phyloP scores from a whole-genome alignment of 2,888 invertebrate species.

The Cheilosia scutellata region DNA sequence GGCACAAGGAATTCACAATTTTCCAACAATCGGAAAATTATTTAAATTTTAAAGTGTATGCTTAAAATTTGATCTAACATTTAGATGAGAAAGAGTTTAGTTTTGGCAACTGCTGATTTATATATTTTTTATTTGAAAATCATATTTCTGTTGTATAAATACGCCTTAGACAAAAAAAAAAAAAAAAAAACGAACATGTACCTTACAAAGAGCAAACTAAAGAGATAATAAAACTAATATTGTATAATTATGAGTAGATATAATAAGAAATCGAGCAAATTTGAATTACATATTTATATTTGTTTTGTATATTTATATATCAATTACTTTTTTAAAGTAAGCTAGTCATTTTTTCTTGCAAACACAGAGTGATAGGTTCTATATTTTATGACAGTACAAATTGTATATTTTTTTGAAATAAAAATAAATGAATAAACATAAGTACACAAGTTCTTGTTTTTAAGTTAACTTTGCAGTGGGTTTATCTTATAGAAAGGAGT shows the following conservation, averaged over 20 bases:
- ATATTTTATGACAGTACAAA: constrained; percentile 59
- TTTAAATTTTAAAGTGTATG: not conserved
- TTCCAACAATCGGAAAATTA: constrained; percentile 47
- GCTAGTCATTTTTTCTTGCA: constrained; percentile 66
- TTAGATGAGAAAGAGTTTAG: constrained; percentile 16
- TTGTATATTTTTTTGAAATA: constrained; percentile 59
- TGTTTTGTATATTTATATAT: constrained; percentile 13
- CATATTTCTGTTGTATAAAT: constrained; percentile 53
- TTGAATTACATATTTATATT: constrained; percentile 5
- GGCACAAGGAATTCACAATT: no score
- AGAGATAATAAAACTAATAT: constrained; percentile 16
- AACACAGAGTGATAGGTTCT: constrained; percentile 33
- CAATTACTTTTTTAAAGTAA: constrained; percentile 56
- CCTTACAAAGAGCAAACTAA: constrained; percentile 56
- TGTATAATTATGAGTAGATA: constrained; percentile 17
- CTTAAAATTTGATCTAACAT: constrained; percentile 26
- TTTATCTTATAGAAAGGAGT: no score
- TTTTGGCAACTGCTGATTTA: constrained; percentile 6
- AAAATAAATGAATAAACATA: constrained; percentile 33
- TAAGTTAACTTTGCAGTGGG: not conserved
- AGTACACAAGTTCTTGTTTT: not conserved
- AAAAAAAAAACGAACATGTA: constrained; percentile 58
- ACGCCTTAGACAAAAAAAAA: constrained; percentile 57
- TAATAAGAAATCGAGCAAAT: constrained; percentile 1
- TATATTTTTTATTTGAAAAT: constrained; percentile 35